Evolutionary conservation across 2,113 vertebrate genomes (phyloP), one percentile per base, ranked within the genome.

Genomic region (Nycticryphes semicollaris): DNA sequence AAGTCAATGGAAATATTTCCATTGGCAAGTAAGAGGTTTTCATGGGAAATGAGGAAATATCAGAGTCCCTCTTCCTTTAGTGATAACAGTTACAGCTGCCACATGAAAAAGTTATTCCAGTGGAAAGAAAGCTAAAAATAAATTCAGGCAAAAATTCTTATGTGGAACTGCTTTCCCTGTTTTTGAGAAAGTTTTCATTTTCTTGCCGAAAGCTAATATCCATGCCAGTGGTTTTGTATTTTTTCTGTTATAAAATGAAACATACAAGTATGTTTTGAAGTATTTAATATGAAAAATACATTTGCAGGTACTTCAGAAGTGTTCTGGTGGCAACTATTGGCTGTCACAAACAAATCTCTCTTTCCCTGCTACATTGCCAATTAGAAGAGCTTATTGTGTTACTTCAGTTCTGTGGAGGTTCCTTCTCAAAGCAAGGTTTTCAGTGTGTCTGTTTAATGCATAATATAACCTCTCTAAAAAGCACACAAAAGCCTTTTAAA

Each of bases 111-210:
- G 47, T 56, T 89, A 54, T 79, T 89, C 37, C 73, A 82, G 53
- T 76, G 50, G 69, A 79, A 74, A 93, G 63, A 25, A 94, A 67
- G 60, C 53, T 90, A 89, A 91, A 93, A 94, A 86, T 89, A 93
- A 84, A 68, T 45, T 21, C 39, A 57, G 74, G 50, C 66, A 72
- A 87, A 93, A 94, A 76, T 78, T 53, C 15, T 87, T 64, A 43
- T 7, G 73, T 33, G 56, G 48, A 89, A 37, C 35, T 69, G 53
- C 50, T 94, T 89, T 76, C 45, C 28, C 21, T 31, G 62, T 1
- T 35, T 85, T 73, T 62, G 62, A 91, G 48, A 70, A 81, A 43
- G n/a, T 72, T 89, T 76, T 60, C 4, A 5, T 45, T 87, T 85
- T 64, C 66, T 50, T 84, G 62, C 76, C 60, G 88, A 84, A 87